Evolutionary conservation across 2,113 vertebrate genomes (phyloP), one percentile per base, ranked within the genome.

Genomic region (Anolis sagrei): DNA sequence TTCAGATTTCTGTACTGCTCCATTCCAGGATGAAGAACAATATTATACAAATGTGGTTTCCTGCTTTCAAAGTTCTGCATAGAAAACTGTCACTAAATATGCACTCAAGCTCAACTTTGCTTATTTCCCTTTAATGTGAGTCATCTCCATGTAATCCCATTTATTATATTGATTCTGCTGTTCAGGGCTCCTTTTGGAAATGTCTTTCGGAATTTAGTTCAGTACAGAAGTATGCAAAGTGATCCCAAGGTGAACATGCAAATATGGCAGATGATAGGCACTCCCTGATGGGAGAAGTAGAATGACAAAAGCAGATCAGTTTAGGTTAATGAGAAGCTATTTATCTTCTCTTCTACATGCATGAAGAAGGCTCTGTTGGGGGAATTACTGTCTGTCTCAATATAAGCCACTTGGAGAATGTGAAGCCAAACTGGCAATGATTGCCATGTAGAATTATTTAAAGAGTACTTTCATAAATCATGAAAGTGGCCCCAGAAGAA

Each of bases 71-170:
- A 79, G 51, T 72, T 70, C 49, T 32, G 19, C 9, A 21, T 81
- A 39, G 32, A 32, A 62, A 64, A 19, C 25, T 75, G 51, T 36
- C 34, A n/a, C 25, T 25, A 39, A 36, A 54, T 58, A 54, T 25
- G 61, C 23, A 10, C 9, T 62, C n/a, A 3, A 62, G 23, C n/a
- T 74, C 61, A 64, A 29, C 58, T 62, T 19, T 80, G 54, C 70
- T 62, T 74, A 1, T 85, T 92, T 90, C 51, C 34, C 82, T 88
- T 88, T 86, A 86, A 88, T 83, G 70, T 58, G 10, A 75, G n/a
- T 75, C 66, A 75, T 89, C 75, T 76, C 73, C 64, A 83, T 85
- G 68, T 83, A 83, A 77, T 21, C 23, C 64, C 85, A 10, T 82
- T 88, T 83, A 73, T 80, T 87, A 36, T 32, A 87, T 62, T 34